Percentiles rank a stretch among this genome's conserved stretches.
Conservation (phyloP, 2,888 invertebrate species). For the Autographa gamma region DNA sequence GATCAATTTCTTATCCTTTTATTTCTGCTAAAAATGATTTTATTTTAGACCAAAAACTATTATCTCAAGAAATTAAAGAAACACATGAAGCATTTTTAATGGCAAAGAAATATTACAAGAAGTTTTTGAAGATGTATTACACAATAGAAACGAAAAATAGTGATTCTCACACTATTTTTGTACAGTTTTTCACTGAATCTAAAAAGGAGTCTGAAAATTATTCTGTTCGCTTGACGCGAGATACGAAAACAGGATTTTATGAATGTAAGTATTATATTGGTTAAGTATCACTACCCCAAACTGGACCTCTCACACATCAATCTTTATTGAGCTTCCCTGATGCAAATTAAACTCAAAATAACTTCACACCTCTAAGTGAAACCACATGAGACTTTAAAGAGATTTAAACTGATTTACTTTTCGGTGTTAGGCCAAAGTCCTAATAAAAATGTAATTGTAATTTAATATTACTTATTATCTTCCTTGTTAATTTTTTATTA, state of each 20-base stretch:
- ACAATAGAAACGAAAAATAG: slow-evolving; percentile 74
- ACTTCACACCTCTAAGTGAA: too few relatives aligned
- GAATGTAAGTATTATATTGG: slow-evolving; percentile 68
- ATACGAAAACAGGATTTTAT: slow-evolving; percentile 72
- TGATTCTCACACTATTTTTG: slow-evolving; percentile 72
- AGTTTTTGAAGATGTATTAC: slow-evolving; percentile 80
- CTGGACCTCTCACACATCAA: too few relatives aligned
- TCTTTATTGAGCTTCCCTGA: background rate
- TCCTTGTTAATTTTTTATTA: too few relatives aligned
- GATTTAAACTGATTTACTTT: too few relatives aligned
- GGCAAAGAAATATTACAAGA: slow-evolving; percentile 85
- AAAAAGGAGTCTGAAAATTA: slow-evolving; percentile 80
- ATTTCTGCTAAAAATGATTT: background rate
- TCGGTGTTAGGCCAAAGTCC: too few relatives aligned
- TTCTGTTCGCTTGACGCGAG: slow-evolving; percentile 72
- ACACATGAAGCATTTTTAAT: slow-evolving; percentile 85
- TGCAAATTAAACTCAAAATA: too few relatives aligned
- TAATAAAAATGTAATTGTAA: too few relatives aligned
- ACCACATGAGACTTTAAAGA: too few relatives aligned
- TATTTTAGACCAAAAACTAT: slow-evolving; percentile 78
- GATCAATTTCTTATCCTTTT: background rate
- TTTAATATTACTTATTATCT: too few relatives aligned
- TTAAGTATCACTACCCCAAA: too few relatives aligned
- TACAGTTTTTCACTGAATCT: slow-evolving; percentile 83
- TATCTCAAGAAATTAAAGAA: slow-evolving; percentile 82